These are phyloP conservation scores for Vicugna pacos DNA, from an alignment of 2,113 vertebrate species.

Conservation along the genomic window DNA sequence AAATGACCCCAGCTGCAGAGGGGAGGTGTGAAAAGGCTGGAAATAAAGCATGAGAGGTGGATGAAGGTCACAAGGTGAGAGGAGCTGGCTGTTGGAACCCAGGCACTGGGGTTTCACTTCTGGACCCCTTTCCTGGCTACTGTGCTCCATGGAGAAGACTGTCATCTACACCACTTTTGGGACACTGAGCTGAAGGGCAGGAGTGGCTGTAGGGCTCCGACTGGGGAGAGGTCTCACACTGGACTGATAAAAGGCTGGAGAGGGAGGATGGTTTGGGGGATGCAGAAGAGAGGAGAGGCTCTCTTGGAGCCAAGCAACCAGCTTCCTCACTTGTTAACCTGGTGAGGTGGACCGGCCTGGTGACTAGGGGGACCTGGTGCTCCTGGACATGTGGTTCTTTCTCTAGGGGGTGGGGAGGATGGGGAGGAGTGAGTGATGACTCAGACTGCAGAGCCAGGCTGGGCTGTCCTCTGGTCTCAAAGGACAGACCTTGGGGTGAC, in stretches of 20 bases:
- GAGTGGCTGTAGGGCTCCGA: neutral
- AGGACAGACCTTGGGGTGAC: conserved; percentile 28
- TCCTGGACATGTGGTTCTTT: neutral
- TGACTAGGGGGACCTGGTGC: neutral
- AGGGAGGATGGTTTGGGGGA: neutral
- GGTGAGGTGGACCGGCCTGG: neutral
- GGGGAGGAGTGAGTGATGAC: too few relatives aligned
- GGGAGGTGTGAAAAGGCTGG: neutral
- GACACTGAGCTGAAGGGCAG: neutral
- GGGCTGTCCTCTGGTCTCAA: neutral
- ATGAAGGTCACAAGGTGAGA: neutral
- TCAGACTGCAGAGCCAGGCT: neutral
- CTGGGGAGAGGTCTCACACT: neutral
- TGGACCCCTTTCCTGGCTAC: neutral
- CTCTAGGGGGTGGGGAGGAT: too few relatives aligned
- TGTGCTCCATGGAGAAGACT: neutral
- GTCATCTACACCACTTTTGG: neutral
- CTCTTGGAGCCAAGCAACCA: neutral
- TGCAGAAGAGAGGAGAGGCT: neutral
- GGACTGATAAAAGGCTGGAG: neutral
- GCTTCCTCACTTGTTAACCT: neutral
- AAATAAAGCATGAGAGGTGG: neutral
- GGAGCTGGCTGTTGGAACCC: neutral
- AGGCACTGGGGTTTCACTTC: neutral
- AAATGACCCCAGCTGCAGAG: neutral